Evolutionary conservation across 2,888 invertebrate genomes (phyloP).

Genomic region (Tenthredo notha): DNA sequence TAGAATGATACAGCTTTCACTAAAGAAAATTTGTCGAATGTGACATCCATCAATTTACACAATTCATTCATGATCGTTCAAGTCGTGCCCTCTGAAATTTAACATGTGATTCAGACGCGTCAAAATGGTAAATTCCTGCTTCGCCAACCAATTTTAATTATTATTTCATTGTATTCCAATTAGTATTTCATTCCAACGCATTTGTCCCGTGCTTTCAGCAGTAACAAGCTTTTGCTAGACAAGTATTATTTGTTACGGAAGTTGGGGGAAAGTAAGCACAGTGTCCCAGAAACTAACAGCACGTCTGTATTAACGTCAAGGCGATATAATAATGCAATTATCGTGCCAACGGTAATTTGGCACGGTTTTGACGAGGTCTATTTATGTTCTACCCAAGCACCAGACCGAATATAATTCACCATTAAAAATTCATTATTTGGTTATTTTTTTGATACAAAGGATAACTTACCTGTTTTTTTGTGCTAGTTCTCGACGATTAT

Average conservation of each 20-base stretch:
- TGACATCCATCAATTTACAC: not conserved
- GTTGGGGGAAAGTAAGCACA: not conserved
- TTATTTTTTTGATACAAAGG: not conserved
- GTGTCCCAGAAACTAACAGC: not conserved
- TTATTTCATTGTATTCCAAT: constrained; percentile 37
- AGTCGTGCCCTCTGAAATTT: not conserved
- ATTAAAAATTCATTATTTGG: not conserved
- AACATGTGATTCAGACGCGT: not conserved
- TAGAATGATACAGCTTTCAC: not conserved
- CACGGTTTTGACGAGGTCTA: not conserved
- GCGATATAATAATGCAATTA: constrained; percentile 26
- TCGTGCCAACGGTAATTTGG: constrained; percentile 35
- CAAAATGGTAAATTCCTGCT: not conserved
- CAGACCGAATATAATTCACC: not conserved
- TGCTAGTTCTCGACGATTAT: not conserved
- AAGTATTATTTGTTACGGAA: constrained; percentile 11
- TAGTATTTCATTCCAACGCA: constrained; percentile 18
- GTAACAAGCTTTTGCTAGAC: constrained; percentile 19
- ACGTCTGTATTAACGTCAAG: not conserved
- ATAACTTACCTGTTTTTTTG: not conserved
- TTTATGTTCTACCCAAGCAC: constrained; percentile 8
- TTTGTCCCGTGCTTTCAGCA: not conserved
- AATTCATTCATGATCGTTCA: not conserved
- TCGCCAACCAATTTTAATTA: not conserved
- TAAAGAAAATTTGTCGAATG: not conserved